Evolutionary conservation across 2,113 vertebrate species (phyloP).

Genomic region (Hemibagrus wyckioides): DNA sequence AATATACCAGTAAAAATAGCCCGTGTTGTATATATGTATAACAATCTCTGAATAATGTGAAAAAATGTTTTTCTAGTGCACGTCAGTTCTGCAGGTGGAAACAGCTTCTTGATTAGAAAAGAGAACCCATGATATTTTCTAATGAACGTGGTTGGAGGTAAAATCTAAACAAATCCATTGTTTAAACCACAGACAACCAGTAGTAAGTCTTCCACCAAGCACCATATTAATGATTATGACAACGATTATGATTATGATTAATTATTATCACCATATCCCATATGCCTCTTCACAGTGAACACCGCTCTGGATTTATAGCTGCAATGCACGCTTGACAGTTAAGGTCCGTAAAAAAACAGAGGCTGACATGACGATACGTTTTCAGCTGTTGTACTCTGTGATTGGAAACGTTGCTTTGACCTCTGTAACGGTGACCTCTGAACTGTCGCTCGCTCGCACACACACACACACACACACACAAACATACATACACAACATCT

Average conservation of each 20-base stretch:
- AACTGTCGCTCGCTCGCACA: constrained; percentile 1
- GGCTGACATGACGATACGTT: neutral
- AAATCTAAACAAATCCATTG: neutral
- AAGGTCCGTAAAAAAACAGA: neutral
- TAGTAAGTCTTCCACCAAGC: neutral
- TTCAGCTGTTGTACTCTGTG: constrained; percentile 35
- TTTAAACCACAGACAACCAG: neutral
- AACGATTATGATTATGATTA: neutral
- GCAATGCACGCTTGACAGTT: neutral
- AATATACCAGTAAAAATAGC: neutral
- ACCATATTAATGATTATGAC: neutral
- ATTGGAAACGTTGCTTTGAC: neutral
- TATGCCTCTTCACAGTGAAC: neutral
- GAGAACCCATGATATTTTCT: neutral
- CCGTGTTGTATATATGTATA: neutral
- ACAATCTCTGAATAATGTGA: neutral
- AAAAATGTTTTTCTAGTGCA: neutral
- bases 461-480: neutral
- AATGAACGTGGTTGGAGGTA: neutral
- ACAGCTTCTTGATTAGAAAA: neutral
- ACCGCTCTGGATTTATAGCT: neutral
- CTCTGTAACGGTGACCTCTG: neutral
- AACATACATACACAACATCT: neutral
- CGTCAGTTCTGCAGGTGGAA: neutral
- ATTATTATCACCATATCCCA: neutral